Conservation (phyloP, 1,140 invertebrate genomes). For the Globodera ellingtonae region DNA sequence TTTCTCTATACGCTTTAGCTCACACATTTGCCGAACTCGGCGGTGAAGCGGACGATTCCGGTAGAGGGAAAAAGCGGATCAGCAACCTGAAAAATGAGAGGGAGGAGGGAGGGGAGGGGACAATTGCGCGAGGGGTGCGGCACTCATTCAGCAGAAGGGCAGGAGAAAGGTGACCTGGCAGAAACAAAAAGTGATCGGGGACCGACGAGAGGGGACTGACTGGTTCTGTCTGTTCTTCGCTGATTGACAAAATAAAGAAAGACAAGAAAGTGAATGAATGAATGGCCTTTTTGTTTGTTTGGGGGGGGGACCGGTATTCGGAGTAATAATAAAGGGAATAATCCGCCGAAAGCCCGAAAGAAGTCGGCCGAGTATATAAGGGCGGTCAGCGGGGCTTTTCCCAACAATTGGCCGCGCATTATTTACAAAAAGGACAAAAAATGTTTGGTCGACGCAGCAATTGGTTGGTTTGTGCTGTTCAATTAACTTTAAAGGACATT, state of each 20-base stretch:
- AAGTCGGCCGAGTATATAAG: background rate
- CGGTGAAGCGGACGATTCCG: conserved; percentile 19
- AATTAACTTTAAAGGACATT: background rate
- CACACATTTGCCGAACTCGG: conserved; percentile 13
- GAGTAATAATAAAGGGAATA: no score
- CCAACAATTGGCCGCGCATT: no score
- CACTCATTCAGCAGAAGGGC: background rate
- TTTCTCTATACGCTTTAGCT: background rate
- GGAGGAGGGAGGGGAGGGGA: background rate
- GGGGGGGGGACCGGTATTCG: background rate
- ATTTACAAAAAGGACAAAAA: background rate
- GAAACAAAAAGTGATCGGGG: no score
- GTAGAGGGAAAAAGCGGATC: conserved; percentile 7
- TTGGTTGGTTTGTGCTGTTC: background rate
- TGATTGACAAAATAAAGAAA: no score
- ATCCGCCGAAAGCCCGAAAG: no score
- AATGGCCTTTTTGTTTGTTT: conserved; percentile 3
- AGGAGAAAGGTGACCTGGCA: background rate
- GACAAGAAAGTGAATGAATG: background rate
- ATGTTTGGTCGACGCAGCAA: background rate
- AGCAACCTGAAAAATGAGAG: conserved; percentile 1
- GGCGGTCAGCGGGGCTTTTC: background rate
- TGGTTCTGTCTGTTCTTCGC: no score
- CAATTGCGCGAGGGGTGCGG: background rate
- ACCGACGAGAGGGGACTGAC: no score